Conservation (phyloP, 2,888 invertebrate species). For the Malachius bipustulatus region DNA sequence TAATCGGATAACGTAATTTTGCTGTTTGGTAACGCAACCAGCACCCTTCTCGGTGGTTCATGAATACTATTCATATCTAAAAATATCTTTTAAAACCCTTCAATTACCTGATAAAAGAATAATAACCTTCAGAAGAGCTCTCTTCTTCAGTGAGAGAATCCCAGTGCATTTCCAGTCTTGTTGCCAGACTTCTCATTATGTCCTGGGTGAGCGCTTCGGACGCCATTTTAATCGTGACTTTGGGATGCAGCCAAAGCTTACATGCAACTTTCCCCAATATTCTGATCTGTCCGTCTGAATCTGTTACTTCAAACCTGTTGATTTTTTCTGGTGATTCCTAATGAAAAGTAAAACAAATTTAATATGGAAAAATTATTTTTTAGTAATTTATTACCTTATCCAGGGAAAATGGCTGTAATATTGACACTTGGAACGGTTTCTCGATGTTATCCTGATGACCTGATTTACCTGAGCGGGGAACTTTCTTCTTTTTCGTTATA, state of each 20-base stretch:
- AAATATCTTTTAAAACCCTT: background rate
- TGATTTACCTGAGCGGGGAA: constrained; percentile 29
- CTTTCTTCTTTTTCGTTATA: constrained; percentile 49
- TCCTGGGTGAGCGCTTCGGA: constrained; percentile 68
- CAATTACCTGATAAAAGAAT: constrained; percentile 4
- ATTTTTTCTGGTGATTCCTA: constrained; percentile 29
- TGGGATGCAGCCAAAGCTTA: constrained; percentile 67
- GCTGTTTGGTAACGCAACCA: constrained; percentile 55
- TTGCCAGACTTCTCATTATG: constrained; percentile 69
- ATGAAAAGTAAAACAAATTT: too few relatives aligned
- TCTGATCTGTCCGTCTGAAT: constrained; percentile 51
- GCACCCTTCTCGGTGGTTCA: constrained; percentile 78
- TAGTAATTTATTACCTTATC: too few relatives aligned
- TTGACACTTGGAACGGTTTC: constrained; percentile 49
- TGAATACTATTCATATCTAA: constrained; percentile 69
- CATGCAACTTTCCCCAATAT: constrained; percentile 61
- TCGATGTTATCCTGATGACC: constrained; percentile 32
- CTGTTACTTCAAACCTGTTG: constrained; percentile 36
- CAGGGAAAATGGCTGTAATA: constrained; percentile 62
- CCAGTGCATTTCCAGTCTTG: constrained; percentile 84
- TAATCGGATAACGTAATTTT: constrained; percentile 75
- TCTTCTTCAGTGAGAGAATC: constrained; percentile 82
- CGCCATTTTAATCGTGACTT: constrained; percentile 61
- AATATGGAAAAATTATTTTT: too few relatives aligned
- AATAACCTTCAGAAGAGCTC: constrained; percentile 54